A percentile compares a stretch with the other conserved stretches of the same genome.
These are phyloP conservation scores for Drosophila trapezifrons DNA, from an alignment of 1,140 invertebrate genomes.

Conservation along the genomic window DNA sequence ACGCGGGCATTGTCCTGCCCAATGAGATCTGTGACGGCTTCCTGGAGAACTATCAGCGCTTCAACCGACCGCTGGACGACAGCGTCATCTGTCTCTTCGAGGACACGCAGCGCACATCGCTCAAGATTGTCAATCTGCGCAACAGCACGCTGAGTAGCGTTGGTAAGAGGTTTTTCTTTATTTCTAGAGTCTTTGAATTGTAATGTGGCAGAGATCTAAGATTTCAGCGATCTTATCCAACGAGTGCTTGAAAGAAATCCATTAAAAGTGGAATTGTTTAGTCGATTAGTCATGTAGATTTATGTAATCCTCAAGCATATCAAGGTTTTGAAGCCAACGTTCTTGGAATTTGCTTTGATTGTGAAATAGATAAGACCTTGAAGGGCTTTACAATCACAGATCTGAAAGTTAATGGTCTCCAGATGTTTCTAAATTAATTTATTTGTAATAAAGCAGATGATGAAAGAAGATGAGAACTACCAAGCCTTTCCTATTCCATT, in stretches of 20 bases:
- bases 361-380: no score
- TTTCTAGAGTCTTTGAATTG: not conserved
- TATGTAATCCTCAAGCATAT: not conserved
- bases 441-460: no score
- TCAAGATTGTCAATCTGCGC: conserved; percentile 89
- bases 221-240: not conserved
- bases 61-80: conserved; percentile 86
- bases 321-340: not conserved
- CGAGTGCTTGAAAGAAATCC: not conserved
- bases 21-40: conserved; percentile 85
- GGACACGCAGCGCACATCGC: conserved; percentile 87
- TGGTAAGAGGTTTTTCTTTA: conserved; percentile 30
- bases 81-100: conserved; percentile 90
- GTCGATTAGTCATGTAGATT: not conserved
- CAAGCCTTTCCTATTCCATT: not conserved
- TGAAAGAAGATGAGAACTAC: no score
- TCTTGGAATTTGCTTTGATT: no score
- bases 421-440: no score
- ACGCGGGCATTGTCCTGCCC: conserved; percentile 71
- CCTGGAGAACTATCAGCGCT: conserved; percentile 88
- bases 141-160: conserved; percentile 88
- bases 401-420: no score
- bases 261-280: not conserved
- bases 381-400: no score
- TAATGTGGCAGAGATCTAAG: not conserved